A percentile compares a stretch with the other conserved stretches of the same genome.
These are phyloP conservation scores for Lutjanus argentimaculatus DNA, from an alignment of 2,797 vertebrate genomes.

Conservation along the genomic window DNA sequence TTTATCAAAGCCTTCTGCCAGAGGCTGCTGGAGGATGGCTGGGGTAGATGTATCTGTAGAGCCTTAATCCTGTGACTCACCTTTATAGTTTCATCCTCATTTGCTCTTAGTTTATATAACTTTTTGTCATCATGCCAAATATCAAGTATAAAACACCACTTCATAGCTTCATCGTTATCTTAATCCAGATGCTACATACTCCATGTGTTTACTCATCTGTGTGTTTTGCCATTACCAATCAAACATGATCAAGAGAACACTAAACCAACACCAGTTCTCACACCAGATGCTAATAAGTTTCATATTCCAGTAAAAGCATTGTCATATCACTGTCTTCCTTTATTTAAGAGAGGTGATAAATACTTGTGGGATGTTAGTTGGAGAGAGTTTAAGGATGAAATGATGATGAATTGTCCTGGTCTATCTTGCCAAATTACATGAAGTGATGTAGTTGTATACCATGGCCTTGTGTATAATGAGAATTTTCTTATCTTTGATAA, in stretches of 20 bases:
- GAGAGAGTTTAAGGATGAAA: slow-evolving; percentile 21
- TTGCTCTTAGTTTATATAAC: not conserved
- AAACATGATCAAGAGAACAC: slow-evolving; percentile 41
- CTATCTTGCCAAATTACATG: slow-evolving; percentile 6
- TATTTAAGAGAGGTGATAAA: slow-evolving; percentile 38
- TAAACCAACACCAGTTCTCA: slow-evolving; percentile 18
- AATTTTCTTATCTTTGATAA: slow-evolving; percentile 9
- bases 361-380: slow-evolving; percentile 30
- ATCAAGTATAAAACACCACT: not conserved
- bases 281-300: slow-evolving; percentile 61
- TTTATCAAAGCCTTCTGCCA: slow-evolving; percentile 56
- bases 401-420: slow-evolving; percentile 10
- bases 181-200: slow-evolving; percentile 42
- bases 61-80: slow-evolving; percentile 6
- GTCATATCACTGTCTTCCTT: slow-evolving; percentile 33
- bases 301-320: slow-evolving; percentile 46
- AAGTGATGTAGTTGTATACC: slow-evolving; percentile 10
- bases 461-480: slow-evolving; percentile 1
- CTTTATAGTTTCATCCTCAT: slow-evolving; percentile 7
- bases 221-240: slow-evolving; percentile 41
- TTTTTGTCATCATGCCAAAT: slow-evolving; percentile 2
- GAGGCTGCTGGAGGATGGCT: slow-evolving; percentile 29
- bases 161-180: not conserved
- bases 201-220: slow-evolving; percentile 42
- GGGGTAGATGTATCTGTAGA: slow-evolving; percentile 15